Percentiles rank a stretch among this genome's conserved stretches.
Conservation (phyloP, 2,888 invertebrate genomes). For the Stegana nigrithorax region DNA sequence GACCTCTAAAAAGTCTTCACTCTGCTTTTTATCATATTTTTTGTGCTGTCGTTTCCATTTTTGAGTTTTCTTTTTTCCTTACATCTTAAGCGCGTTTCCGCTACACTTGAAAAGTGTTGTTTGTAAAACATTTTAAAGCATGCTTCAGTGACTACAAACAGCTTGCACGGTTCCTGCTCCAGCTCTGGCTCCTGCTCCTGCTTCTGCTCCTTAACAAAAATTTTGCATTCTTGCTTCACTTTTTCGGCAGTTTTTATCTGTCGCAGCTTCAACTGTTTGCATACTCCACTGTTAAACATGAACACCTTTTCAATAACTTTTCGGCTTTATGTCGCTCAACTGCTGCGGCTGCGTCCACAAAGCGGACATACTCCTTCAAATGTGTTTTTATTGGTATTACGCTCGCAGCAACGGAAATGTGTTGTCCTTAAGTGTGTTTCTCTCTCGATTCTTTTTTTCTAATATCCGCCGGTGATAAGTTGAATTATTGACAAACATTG, state of each 20-base stretch:
- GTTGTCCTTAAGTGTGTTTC: slow-evolving; percentile 41
- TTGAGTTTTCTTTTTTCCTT: too few species aligned
- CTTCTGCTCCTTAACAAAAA: too few species aligned
- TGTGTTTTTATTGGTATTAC: slow-evolving; percentile 5
- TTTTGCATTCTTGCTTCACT: too few species aligned
- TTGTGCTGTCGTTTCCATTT: too few species aligned
- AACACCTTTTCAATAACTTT: slow-evolving; percentile 49
- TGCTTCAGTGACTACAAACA: slow-evolving; percentile 13
- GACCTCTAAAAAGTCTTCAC: slow-evolving; percentile 4
- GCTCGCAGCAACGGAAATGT: slow-evolving; percentile 14
- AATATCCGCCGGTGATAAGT: slow-evolving; percentile 68
- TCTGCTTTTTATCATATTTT: neutral
- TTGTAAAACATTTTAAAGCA: slow-evolving; percentile 15
- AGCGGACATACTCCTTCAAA: slow-evolving; percentile 7
- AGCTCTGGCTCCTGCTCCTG: neutral
- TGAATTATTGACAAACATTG: slow-evolving; percentile 61
- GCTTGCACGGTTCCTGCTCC: neutral
- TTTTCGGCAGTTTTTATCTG: neutral
- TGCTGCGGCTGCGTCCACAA: neutral
- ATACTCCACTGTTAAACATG: slow-evolving; percentile 43
- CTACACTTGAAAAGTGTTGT: slow-evolving; percentile 12
- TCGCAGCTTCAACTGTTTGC: neutral
- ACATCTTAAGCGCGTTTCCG: too few species aligned
- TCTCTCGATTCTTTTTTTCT: slow-evolving; percentile 57
- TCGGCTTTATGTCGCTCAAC: slow-evolving; percentile 11